Evolutionary conservation across 2,888 invertebrate genomes (phyloP).

Genomic region (Lordiphosa fenestrarum): DNA sequence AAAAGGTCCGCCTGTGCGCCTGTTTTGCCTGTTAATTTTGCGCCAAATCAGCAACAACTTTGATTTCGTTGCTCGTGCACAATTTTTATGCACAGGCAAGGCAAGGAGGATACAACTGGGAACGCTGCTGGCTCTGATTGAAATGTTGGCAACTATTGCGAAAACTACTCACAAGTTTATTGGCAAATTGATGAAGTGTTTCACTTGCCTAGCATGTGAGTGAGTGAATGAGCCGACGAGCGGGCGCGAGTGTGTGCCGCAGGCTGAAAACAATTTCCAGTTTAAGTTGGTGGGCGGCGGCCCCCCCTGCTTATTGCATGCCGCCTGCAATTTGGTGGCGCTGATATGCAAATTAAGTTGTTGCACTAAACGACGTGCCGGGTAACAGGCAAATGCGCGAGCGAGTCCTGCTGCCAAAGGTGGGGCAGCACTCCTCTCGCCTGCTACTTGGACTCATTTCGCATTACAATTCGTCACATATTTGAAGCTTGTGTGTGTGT

Average conservation of each 20-base stretch:
- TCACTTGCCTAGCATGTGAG: constrained; percentile 31
- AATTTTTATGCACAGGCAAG: constrained; percentile 20
- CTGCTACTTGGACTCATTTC: constrained; percentile 51
- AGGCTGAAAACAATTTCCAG: constrained; percentile 60
- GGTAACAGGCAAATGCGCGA: constrained; percentile 32
- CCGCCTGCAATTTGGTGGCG: constrained; percentile 78
- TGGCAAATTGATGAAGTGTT: constrained; percentile 73
- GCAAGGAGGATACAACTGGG: constrained; percentile 11
- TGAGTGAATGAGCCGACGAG: constrained; percentile 12
- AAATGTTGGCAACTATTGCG: constrained; percentile 75
- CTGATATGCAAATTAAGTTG: constrained; percentile 79
- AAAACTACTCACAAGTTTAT: constrained; percentile 73
- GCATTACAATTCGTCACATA: constrained; percentile 71
- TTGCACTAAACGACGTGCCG: constrained; percentile 78
- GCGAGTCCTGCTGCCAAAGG: not conserved
- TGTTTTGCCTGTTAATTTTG: constrained; percentile 72
- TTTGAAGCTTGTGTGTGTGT: constrained; percentile 16
- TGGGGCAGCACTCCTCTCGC: constrained; percentile 1
- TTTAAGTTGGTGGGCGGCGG: constrained; percentile 3
- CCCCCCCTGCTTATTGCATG: constrained; percentile 66
- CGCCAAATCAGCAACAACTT: constrained; percentile 75
- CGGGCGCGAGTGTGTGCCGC: constrained; percentile 12
- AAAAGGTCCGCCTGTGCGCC: constrained; percentile 42
- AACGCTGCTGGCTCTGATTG: constrained; percentile 65
- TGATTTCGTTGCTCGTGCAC: constrained; percentile 32